These are phyloP conservation scores for Exocentrus adspersus DNA, from an alignment of 2,888 invertebrate genomes.

Conservation along the genomic window DNA sequence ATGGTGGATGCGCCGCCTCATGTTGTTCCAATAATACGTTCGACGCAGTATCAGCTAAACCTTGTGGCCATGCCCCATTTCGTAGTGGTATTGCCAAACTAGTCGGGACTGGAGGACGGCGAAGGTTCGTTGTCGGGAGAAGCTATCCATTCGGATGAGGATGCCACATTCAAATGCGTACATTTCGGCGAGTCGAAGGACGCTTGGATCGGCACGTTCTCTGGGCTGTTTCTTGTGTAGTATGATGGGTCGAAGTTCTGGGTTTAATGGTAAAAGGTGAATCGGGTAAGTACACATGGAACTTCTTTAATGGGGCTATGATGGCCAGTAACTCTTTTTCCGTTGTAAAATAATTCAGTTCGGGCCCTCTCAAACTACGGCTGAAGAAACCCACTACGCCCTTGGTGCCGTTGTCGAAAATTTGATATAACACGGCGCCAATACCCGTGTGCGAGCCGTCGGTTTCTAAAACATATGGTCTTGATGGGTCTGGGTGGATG, in stretches of 20 bases:
- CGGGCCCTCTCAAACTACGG: constrained; percentile 26
- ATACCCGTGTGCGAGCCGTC: constrained; percentile 33
- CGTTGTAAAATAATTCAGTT: constrained; percentile 35
- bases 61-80: too few relatives aligned
- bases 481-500: constrained; percentile 29
- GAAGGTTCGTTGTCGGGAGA: too few relatives aligned
- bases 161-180: too few relatives aligned
- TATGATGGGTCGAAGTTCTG: too few relatives aligned
- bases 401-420: constrained; percentile 17
- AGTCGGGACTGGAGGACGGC: too few relatives aligned
- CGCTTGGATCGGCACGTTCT: too few relatives aligned
- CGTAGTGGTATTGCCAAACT: too few relatives aligned
- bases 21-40: constrained; percentile 8
- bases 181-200: too few relatives aligned
- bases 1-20: constrained; percentile 13
- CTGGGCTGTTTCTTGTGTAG: too few relatives aligned
- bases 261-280: constrained; percentile 23
- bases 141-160: too few relatives aligned
- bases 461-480: constrained; percentile 30
- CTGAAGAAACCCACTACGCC: constrained; percentile 32
- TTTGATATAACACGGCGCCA: constrained; percentile 32
- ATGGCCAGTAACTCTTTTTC: constrained; percentile 39
- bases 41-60: constrained; percentile 7
- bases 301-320: constrained; percentile 33
- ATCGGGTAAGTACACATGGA: constrained; percentile 21